These are phyloP conservation scores for Odontocolon sp. DNA, from an alignment of 2,888 invertebrate genomes.

Conservation along the genomic window DNA sequence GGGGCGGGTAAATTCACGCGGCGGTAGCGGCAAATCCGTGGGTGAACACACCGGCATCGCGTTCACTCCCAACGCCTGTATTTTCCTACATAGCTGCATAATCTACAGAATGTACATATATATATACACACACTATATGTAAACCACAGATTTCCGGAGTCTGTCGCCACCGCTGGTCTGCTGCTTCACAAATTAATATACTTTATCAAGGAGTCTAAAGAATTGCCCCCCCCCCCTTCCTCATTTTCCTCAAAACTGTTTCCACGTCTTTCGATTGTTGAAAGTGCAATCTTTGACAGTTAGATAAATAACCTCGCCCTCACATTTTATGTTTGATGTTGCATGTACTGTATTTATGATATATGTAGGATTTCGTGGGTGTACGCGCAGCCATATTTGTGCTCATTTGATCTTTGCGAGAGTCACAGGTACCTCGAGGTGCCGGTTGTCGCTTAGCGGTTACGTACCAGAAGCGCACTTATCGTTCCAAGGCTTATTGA, in stretches of 20 bases:
- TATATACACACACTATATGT: slow-evolving; percentile 14
- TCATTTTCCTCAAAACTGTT: too few relatives aligned
- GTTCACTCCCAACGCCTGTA: slow-evolving; percentile 39
- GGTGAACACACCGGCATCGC: slow-evolving; percentile 32
- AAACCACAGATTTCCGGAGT: background rate
- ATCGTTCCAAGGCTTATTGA: slow-evolving; percentile 53
- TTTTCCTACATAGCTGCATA: slow-evolving; percentile 36
- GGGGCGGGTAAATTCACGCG: slow-evolving; percentile 53
- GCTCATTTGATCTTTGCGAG: slow-evolving; percentile 42
- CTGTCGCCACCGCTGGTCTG: slow-evolving; percentile 27
- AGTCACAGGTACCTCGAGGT: slow-evolving; percentile 35
- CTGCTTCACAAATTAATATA: slow-evolving; percentile 56
- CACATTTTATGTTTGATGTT: too few relatives aligned
- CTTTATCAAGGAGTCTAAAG: slow-evolving; percentile 48
- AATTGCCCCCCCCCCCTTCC: too few relatives aligned
- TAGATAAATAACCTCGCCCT: too few relatives aligned
- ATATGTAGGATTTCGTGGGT: background rate
- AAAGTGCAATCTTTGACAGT: too few relatives aligned
- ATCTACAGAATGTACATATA: slow-evolving; percentile 28
- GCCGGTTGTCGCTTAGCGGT: slow-evolving; percentile 61
- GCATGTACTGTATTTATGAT: too few relatives aligned
- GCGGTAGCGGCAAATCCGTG: slow-evolving; percentile 45
- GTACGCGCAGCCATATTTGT: background rate
- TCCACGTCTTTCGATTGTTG: too few relatives aligned
- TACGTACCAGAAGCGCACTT: slow-evolving; percentile 61